Percentiles rank a stretch among this genome's conserved stretches.
Evolutionary conservation across 2,797 vertebrate genomes (phyloP).

Genomic region (Chrysolophus pictus): DNA sequence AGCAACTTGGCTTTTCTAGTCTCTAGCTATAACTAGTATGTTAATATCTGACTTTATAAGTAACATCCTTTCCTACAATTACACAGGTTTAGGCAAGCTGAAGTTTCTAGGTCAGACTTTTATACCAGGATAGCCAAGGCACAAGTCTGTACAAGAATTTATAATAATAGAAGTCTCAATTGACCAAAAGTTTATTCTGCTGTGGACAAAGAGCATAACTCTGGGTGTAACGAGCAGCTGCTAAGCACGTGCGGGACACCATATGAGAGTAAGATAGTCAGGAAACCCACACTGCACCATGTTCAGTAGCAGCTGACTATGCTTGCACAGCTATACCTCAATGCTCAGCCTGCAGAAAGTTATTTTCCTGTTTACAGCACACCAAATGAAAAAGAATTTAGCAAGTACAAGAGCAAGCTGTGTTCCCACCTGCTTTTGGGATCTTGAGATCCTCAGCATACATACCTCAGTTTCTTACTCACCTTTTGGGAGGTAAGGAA

Average conservation of each 20-base stretch:
- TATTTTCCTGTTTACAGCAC: neutral
- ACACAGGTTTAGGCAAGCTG: neutral
- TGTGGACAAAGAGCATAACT: neutral
- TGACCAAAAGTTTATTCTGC: neutral
- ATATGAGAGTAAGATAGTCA: neutral
- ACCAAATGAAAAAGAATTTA: neutral
- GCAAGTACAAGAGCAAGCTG: neutral
- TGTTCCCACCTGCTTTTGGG: neutral
- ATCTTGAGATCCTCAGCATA: neutral
- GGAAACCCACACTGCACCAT: neutral
- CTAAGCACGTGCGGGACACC: neutral
- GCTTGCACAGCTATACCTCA: neutral
- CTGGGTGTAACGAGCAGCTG: neutral
- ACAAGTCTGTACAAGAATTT: neutral
- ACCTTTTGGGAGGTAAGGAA: constrained; percentile 28
- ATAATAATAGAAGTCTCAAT: constrained; percentile 6
- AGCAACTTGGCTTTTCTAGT: neutral
- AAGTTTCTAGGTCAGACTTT: neutral
- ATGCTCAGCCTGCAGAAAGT: neutral
- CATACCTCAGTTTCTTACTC: neutral
- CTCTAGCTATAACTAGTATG: neutral
- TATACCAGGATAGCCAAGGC: neutral
- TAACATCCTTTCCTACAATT: neutral
- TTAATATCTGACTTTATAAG: neutral
- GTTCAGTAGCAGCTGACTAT: constrained; percentile 11